Evolutionary conservation across 2,888 invertebrate genomes (phyloP), one percentile per base, ranked within the genome.

Genomic region (Xestia ashworthii): DNA sequence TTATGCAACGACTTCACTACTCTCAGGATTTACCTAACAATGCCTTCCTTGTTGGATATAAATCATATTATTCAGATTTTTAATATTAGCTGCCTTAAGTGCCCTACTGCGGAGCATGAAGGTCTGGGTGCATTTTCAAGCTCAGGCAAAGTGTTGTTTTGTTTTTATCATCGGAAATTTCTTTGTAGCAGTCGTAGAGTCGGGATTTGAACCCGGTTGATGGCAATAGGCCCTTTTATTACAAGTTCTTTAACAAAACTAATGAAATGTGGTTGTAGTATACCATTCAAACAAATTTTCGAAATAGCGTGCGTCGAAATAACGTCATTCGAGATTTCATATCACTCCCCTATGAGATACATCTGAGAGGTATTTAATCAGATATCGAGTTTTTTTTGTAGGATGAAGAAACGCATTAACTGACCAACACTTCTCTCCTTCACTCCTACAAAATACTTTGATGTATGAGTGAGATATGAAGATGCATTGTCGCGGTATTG

Each of bases 401-500:
- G 1, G 6, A 25, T 41, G 65, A 71, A 44, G 25, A 41, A 71
- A 74, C 41, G 46, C 25, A 55, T 70, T 41, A 68, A 76, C 74
- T 79, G 77, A 81, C 83, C 67, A 48, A 8, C 3, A 48, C 3
- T 32, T 55, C 11, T 78, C 88, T 80, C 75, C 25, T 50, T 78
- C 58, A 50, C 50, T 60, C 78, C 0, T 25, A 16, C 0, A 5
- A 9, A 65, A 68, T 19, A 58, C 11, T 8, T 50, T 3, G 1
- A 48, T 46, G 41, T 77, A 6, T 50, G 84, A 83, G 48, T 25
- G 70, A 53, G 84, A 87, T 65, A 32, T 50, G 58, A 69, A 64
- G 69, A 62, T 72, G 66, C 68, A 79, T 87, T 82, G 82, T 86
- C 76, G 74, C 55, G 74, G 77, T 81, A 84, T 80, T 84, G 80